Evolutionary conservation across 2,113 vertebrate genomes (phyloP), one percentile per base, ranked within the genome.

Genomic region (Anolis carolinensis): DNA sequence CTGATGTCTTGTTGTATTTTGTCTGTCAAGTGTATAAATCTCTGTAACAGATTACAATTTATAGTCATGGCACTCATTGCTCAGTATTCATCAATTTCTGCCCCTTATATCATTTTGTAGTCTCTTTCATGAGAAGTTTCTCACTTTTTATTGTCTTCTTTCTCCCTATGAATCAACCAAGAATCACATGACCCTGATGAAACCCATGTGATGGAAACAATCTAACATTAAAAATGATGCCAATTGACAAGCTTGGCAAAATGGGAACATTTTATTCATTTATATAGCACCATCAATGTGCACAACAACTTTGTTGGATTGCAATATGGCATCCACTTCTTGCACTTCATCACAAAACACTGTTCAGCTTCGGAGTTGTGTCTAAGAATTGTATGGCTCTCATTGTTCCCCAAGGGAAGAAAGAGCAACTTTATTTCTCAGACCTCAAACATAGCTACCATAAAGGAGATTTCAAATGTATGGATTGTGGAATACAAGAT

Each of bases 51-150:
- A 82, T 7, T 1, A 78, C 44, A 13, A 79, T 59, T 65, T 72
- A 82, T 82, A 27, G 67, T 71, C 21, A 52, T 82, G 67, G 50
- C 48, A 72, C 44, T 48, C 67, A 71, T 52, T 82, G 30, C 67
- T 55, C 48, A 36, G 67, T 48, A 72, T 82, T 71, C 75, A 85
- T 71, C 63, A 82, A 55, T 79, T 70, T 27, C 48, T 82, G 20
- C 52, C 34, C 50, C n/a, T 82, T 71, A 34, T 34, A 71, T 55
- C 67, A 82, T 50, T 52, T 36, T 59, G 32, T 55, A 72, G 67
- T 70, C 80, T 52, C 8, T 68, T 7, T 36, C 68, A 72, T 72
- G 21, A 50, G 55, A 82, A 50, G 68, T n/a, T 73, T 52, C 67
- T 55, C 72, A 68, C 50, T 72, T 82, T 82, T 81, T 50, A n/a